Evolutionary conservation across 2,797 vertebrate species (phyloP), one percentile per base, ranked within the genome.

Genomic region (Myioborus miniatus): DNA sequence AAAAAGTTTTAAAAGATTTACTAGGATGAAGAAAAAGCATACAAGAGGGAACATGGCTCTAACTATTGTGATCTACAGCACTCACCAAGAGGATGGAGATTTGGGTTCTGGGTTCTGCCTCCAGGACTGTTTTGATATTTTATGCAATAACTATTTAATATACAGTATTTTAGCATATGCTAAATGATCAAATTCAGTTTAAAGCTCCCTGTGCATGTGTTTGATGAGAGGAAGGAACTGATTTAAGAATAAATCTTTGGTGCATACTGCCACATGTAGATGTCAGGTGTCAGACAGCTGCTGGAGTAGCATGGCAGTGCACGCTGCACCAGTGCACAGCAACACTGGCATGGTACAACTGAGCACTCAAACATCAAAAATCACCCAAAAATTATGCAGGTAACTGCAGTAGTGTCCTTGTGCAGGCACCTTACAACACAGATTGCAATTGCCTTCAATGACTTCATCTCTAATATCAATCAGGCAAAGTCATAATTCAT

Each of bases 251-350:
- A 67, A 77, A 72, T 23, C 60, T 70, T 23, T 36, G 17, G 20
- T 55, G 56, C 19, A 26, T 4, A 32, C 8, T 55, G n/a, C 19
- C 14, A 76, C 3, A 2, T 14, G 19, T 4, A 36, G 1, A 8
- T 11, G 41, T 15, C 55, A 41, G 26, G 29, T 6, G 21, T 19
- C 19, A 63, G 53, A 29, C 56, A 85, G 68, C 44, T 56, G 60
- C 72, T 55, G 8, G 2, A 46, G 34, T 0, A 74, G 71, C 41
- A 23, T 0, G 4, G 27, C 37, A 63, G 19, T 19, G 30, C 71
- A 14, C 0, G 0, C 19, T 29, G 30, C 19, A 44, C 2, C 27
- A 56, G 6, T 3, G 36, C 56, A 79, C 36, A 64, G 43, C 29
- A 62, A 32, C 55, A n/a, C 18, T 18, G 18, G 11, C 23, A 13